Conservation (phyloP, 2,888 invertebrate genomes). For the Plebejus anna region DNA sequence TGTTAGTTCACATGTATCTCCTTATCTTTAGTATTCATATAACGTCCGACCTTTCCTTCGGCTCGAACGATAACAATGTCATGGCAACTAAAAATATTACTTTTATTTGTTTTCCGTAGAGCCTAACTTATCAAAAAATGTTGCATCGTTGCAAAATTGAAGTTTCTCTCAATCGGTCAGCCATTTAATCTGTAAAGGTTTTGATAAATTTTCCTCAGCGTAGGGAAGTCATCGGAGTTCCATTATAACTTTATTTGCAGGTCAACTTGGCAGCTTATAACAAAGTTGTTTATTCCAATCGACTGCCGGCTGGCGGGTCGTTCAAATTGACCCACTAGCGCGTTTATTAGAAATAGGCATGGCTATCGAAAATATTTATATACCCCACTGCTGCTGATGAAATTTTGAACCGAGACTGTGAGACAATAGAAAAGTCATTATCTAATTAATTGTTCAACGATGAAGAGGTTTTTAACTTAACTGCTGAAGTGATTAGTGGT, state of each 20-base stretch:
- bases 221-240: slow-evolving; percentile 13
- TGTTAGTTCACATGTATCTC: slow-evolving; percentile 26
- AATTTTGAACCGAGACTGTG: neutral
- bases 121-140: neutral
- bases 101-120: neutral
- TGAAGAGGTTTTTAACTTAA: neutral
- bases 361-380: neutral
- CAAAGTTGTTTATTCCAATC: slow-evolving; percentile 21
- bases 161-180: neutral
- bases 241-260: slow-evolving; percentile 22
- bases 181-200: neutral
- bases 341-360: slow-evolving; percentile 5
- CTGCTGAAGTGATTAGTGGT: neutral
- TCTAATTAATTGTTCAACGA: neutral
- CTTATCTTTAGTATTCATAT: slow-evolving; percentile 24
- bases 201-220: neutral
- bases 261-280: slow-evolving; percentile 23
- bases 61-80: slow-evolving; percentile 20
- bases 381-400: neutral
- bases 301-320: slow-evolving; percentile 7
- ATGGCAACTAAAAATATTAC: slow-evolving; percentile 10
- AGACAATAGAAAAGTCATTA: neutral
- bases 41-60: slow-evolving; percentile 27
- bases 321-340: slow-evolving; percentile 2
- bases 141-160: neutral